phyloP scores from a whole-genome alignment of 2,888 invertebrate species.

The Ernsta delagoae region DNA sequence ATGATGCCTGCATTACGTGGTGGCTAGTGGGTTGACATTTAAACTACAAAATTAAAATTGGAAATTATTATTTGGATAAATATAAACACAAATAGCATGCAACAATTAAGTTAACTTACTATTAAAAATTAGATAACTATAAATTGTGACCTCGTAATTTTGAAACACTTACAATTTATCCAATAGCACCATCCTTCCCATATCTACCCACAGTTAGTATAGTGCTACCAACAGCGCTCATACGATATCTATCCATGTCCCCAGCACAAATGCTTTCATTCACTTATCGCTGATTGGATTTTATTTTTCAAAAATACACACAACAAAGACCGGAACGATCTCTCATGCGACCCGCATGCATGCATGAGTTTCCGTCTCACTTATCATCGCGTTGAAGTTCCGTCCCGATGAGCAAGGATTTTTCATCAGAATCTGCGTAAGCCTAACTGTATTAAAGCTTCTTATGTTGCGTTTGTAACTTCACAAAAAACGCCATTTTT shows the following conservation, averaged over 20 bases:
- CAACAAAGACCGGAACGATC: slow-evolving; percentile 28
- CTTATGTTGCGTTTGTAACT: too few relatives aligned
- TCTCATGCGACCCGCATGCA: slow-evolving; percentile 32
- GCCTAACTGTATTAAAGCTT: too few relatives aligned
- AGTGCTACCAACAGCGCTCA: background rate
- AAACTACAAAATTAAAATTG: too few relatives aligned
- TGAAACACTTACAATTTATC: background rate
- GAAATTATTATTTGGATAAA: too few relatives aligned
- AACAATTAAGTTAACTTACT: too few relatives aligned
- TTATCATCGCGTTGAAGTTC: slow-evolving; percentile 21
- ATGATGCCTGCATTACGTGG: too few relatives aligned
- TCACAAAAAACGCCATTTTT: too few relatives aligned
- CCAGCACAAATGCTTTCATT: slow-evolving; percentile 9
- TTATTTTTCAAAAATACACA: slow-evolving; percentile 16
- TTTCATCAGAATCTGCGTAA: too few relatives aligned
- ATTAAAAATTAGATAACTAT: too few relatives aligned
- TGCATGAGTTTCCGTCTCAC: slow-evolving; percentile 25
- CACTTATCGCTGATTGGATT: slow-evolving; percentile 30
- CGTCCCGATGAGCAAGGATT: slow-evolving; percentile 9
- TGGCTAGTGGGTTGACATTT: too few relatives aligned
- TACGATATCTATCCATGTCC: background rate
- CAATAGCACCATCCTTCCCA: background rate
- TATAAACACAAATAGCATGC: too few relatives aligned
- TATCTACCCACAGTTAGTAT: background rate
- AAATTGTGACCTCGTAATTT: too few relatives aligned